phyloP scores from a whole-genome alignment of 1,140 invertebrate genomes.

The Tachypleus tridentatus region DNA sequence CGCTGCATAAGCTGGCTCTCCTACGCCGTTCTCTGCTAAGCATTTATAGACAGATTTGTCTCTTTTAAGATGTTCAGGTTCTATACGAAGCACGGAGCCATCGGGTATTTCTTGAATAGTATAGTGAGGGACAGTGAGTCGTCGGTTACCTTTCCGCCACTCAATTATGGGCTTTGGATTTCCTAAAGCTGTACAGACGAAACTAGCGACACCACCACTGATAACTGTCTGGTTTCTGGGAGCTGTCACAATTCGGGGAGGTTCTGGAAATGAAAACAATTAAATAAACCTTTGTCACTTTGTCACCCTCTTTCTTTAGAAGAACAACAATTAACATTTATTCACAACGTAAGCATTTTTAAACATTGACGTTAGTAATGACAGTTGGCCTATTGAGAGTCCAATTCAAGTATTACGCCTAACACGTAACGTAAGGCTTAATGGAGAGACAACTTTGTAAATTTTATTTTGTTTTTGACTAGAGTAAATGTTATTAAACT shows the following conservation, averaged over 20 bases:
- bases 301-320: too few species aligned
- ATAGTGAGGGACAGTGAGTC: slow-evolving; percentile 33
- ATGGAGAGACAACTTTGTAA: too few species aligned
- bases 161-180: slow-evolving; percentile 52
- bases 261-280: slow-evolving; percentile 49
- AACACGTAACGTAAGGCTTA: too few species aligned
- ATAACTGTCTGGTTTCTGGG: slow-evolving; percentile 76
- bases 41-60: slow-evolving; percentile 91
- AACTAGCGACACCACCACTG: slow-evolving; percentile 78
- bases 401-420: too few species aligned
- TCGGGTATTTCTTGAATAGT: slow-evolving; percentile 42
- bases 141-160: slow-evolving; percentile 37
- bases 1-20: slow-evolving; percentile 72
- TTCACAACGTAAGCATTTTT: too few species aligned
- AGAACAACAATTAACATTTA: too few species aligned
- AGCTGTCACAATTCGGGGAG: slow-evolving; percentile 72
- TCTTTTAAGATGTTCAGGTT: slow-evolving; percentile 69
- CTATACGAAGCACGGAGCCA: slow-evolving; percentile 73
- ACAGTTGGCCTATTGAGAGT: too few species aligned
- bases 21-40: slow-evolving; percentile 89
- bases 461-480: too few species aligned
- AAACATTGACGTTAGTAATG: too few species aligned
- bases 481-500: too few species aligned
- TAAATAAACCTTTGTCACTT: too few species aligned
- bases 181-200: slow-evolving; percentile 86